phyloP scores from a whole-genome alignment of 2,113 vertebrate species.

The Crotalus helleri region DNA sequence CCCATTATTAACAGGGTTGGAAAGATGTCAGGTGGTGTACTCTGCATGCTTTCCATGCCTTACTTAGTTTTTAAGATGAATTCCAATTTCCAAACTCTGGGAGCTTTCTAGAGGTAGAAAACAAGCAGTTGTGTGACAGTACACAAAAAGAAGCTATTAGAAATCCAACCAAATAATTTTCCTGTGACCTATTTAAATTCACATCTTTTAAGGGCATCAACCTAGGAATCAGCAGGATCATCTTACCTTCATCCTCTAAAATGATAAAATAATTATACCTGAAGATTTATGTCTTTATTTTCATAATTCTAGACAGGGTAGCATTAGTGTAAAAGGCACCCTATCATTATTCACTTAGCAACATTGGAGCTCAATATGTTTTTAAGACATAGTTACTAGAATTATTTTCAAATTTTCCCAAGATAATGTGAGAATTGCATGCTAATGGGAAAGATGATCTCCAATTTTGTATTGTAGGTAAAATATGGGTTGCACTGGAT shows the following conservation, averaged over 20 bases:
- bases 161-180: neutral
- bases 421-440: neutral
- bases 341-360: neutral
- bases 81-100: neutral
- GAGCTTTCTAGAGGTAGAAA: neutral
- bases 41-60: neutral
- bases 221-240: neutral
- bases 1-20: neutral
- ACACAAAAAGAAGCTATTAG: neutral
- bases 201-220: neutral
- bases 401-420: constrained; percentile 33
- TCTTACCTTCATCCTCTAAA: neutral
- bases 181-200: neutral
- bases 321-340: constrained; percentile 18
- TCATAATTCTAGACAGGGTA: neutral
- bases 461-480: constrained; percentile 10
- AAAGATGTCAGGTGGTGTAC: neutral
- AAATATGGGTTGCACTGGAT: neutral
- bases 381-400: neutral
- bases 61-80: fast-evolving
- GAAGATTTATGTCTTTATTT: neutral
- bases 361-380: neutral
- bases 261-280: neutral
- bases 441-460: constrained; percentile 14
- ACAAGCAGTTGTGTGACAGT: neutral